Evolutionary conservation across 2,113 vertebrate genomes (phyloP).

Genomic region (Ageneiosus marmoratus): DNA sequence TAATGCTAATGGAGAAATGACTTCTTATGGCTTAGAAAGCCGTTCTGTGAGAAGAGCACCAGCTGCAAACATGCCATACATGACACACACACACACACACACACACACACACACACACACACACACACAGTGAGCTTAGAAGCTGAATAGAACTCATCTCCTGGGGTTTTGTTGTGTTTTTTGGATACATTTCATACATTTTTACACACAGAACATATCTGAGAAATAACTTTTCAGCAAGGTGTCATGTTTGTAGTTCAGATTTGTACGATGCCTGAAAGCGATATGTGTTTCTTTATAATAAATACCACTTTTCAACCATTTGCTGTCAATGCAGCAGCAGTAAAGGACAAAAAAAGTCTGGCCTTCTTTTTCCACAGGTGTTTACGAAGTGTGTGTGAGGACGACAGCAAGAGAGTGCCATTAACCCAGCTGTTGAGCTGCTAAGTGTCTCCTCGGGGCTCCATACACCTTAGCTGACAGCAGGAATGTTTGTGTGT

Average conservation of each 20-base stretch:
- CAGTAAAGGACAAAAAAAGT: not conserved
- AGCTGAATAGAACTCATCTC: not conserved
- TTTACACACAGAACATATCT: not conserved
- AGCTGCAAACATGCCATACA: conserved; percentile 36
- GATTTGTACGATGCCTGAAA: not conserved
- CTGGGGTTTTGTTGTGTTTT: no score
- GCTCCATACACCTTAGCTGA: conserved; percentile 1
- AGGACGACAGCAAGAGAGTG: not conserved
- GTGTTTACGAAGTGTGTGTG: not conserved
- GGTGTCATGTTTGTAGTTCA: not conserved
- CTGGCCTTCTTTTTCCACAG: not conserved
- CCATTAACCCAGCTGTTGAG: not conserved
- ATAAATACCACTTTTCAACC: not conserved
- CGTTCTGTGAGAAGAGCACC: conserved; percentile 15
- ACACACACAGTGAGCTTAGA: not conserved
- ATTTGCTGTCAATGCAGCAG: not conserved
- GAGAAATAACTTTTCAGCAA: not conserved
- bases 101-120: conserved; percentile 4
- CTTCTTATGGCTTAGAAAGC: conserved; percentile 26
- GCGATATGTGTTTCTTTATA: not conserved
- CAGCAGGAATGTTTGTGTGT: conserved; percentile 28
- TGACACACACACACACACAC: conserved; percentile 4
- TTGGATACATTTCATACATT: not conserved
- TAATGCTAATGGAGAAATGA: conserved; percentile 45
- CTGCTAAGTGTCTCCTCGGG: not conserved